Evolutionary conservation across 30 jellyfish, hydroid and myxozoan genomes (phyloP).

Genomic region (Chironex yamaguchii): DNA sequence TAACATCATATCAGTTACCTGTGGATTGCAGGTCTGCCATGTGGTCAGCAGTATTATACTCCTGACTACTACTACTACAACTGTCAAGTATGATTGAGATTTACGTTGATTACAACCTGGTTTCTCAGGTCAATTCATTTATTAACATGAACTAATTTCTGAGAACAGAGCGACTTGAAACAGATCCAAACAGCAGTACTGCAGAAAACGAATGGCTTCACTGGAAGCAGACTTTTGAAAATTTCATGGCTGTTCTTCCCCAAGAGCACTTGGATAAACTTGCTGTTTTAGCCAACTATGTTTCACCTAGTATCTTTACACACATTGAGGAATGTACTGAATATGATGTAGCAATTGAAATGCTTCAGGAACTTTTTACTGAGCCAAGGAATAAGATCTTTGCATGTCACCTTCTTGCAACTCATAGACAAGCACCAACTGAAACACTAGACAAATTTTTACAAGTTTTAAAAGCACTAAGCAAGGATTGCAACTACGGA

Average conservation of each 20-base stretch:
- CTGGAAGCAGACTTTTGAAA: conserved; percentile 47
- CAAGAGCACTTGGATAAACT: conserved; percentile 34
- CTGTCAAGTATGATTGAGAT: too few species aligned
- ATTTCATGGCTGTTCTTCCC: conserved; percentile 37
- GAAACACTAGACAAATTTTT: conserved; percentile 13
- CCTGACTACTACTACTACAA: too few species aligned
- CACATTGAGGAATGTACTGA: conserved; percentile 28
- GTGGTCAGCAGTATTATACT: too few species aligned
- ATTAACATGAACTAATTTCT: conserved; percentile 22
- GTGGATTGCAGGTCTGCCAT: too few species aligned
- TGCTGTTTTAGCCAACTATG: conserved; percentile 23
- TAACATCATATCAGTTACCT: too few species aligned
- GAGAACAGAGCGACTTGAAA: conserved; percentile 59
- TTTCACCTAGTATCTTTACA: conserved; percentile 32
- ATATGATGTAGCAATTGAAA: conserved; percentile 2
- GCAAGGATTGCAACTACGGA: conserved; percentile 31
- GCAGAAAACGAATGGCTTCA: conserved; percentile 52
- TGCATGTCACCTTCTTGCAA: background rate
- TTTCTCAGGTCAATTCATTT: too few species aligned
- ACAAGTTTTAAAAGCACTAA: conserved; percentile 9
- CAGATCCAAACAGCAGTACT: conserved; percentile 38
- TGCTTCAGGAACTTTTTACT: conserved; percentile 8
- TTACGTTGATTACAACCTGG: too few species aligned
- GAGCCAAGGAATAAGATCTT: background rate
- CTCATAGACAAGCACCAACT: conserved; percentile 10